phyloP scores from a whole-genome alignment of 2,797 vertebrate genomes.

The Zalophus californianus region DNA sequence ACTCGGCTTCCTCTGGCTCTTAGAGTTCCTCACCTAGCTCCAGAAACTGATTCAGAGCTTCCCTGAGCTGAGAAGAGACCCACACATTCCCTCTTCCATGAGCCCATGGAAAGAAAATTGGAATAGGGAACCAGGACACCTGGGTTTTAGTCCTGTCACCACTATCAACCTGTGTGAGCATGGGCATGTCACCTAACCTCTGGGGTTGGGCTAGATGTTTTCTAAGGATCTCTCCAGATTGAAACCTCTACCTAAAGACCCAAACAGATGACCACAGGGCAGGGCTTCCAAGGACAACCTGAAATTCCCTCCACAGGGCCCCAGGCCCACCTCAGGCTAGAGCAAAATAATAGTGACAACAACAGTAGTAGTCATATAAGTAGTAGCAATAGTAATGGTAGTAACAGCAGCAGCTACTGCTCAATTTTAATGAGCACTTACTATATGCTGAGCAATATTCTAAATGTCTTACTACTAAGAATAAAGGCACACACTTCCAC shows the following conservation, averaged over 20 bases:
- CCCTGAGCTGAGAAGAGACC: not conserved
- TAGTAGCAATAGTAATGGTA: not conserved
- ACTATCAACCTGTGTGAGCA: not conserved
- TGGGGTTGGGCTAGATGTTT: not conserved
- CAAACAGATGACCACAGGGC: not conserved
- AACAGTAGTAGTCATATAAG: not conserved
- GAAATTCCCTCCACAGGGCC: slow-evolving; percentile 16
- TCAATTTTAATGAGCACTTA: slow-evolving; percentile 52
- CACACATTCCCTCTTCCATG: not conserved
- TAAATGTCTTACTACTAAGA: slow-evolving; percentile 24
- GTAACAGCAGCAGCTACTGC: not conserved
- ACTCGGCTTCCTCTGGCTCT: not conserved
- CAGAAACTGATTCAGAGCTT: slow-evolving; percentile 42
- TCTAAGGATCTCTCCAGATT: slow-evolving; percentile 48
- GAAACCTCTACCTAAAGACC: slow-evolving; percentile 52
- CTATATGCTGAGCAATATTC: slow-evolving; percentile 44
- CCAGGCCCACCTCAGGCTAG: not conserved
- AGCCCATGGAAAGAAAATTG: not conserved
- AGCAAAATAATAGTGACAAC: slow-evolving; percentile 16
- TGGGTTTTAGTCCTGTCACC: not conserved
- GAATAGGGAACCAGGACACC: not conserved
- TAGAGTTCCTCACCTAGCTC: not conserved
- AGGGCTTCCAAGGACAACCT: slow-evolving; percentile 6
- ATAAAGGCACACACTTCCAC: not conserved
- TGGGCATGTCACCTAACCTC: not conserved